These are phyloP conservation scores for Amniataba percoides DNA, from an alignment of 2,797 vertebrate species.

Conservation along the genomic window DNA sequence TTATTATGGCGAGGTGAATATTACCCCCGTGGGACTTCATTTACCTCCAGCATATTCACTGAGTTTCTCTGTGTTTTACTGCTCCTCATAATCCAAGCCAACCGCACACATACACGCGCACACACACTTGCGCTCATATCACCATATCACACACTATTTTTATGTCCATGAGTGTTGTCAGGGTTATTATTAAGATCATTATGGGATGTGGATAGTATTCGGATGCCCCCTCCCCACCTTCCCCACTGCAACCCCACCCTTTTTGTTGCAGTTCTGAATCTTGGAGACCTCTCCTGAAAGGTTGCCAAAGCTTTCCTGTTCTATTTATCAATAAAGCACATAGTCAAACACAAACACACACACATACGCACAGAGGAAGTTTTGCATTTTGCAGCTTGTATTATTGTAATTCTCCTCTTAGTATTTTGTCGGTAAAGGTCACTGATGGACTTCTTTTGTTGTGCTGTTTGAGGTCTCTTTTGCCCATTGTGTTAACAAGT, in stretches of 20 bases:
- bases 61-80: conserved; percentile 87
- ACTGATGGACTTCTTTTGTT: conserved; percentile 84
- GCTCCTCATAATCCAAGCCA: conserved; percentile 85
- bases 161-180: conserved; percentile 83
- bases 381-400: conserved; percentile 57
- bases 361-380: conserved; percentile 33
- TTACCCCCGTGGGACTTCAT: conserved; percentile 88
- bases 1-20: conserved; percentile 86
- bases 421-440: conserved; percentile 83
- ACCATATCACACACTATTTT: conserved; percentile 81
- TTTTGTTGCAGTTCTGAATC: conserved; percentile 74
- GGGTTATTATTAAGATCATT: conserved; percentile 87
- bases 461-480: conserved; percentile 81
- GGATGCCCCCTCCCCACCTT: conserved; percentile 51
- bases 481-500: conserved; percentile 86
- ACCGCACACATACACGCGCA: conserved; percentile 56
- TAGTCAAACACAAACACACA: conserved; percentile 55
- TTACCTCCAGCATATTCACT: conserved; percentile 88
- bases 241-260: conserved; percentile 39
- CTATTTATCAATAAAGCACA: conserved; percentile 78
- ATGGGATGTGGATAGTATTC: conserved; percentile 80
- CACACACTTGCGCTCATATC: conserved; percentile 64
- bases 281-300: conserved; percentile 72
- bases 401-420: conserved; percentile 75
- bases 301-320: conserved; percentile 74